Conservation (phyloP, 2,113 vertebrate genomes). For the Hippocampus abdominalis region DNA sequence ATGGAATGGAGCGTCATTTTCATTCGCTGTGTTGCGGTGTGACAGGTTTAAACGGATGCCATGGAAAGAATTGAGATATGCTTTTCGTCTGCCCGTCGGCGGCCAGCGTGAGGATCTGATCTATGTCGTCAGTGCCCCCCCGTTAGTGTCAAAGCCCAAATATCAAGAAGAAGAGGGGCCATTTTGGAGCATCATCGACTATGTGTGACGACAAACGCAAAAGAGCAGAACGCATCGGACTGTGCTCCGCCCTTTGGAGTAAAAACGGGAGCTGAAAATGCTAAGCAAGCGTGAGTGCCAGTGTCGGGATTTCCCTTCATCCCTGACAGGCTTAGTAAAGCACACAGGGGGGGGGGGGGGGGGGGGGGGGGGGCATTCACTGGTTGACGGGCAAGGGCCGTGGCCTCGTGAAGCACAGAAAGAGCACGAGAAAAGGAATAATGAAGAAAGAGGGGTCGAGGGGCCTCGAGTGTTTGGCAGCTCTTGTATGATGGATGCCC, state of each 20-base stretch:
- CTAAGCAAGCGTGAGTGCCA: conserved; percentile 48
- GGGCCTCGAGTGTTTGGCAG: conserved; percentile 36
- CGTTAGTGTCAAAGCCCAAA: background rate
- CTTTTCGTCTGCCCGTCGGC: too few species aligned
- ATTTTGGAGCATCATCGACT: background rate
- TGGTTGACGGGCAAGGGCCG: conserved; percentile 45
- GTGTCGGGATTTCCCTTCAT: conserved; percentile 52
- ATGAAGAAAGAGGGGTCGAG: conserved; percentile 42
- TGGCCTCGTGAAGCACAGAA: conserved; percentile 15
- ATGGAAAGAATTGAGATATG: too few species aligned
- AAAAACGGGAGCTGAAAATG: conserved; percentile 26
- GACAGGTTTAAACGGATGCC: too few species aligned
- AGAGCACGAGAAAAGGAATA: conserved; percentile 21
- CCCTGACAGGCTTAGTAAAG: conserved; percentile 56
- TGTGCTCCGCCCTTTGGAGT: conserved; percentile 14
- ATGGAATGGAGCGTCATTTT: too few species aligned
- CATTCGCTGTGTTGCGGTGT: too few species aligned
- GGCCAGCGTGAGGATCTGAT: too few species aligned
- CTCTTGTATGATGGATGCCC: conserved; percentile 39
- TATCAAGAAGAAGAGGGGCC: background rate
- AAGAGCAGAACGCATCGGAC: conserved; percentile 5
- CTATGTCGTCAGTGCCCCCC: background rate
- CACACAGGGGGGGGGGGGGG: conserved; percentile 16
- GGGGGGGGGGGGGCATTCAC: conserved; percentile 33
- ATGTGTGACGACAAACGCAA: background rate